Conservation (phyloP, 1,140 invertebrate species). For the Trichogramma pretiosum region DNA sequence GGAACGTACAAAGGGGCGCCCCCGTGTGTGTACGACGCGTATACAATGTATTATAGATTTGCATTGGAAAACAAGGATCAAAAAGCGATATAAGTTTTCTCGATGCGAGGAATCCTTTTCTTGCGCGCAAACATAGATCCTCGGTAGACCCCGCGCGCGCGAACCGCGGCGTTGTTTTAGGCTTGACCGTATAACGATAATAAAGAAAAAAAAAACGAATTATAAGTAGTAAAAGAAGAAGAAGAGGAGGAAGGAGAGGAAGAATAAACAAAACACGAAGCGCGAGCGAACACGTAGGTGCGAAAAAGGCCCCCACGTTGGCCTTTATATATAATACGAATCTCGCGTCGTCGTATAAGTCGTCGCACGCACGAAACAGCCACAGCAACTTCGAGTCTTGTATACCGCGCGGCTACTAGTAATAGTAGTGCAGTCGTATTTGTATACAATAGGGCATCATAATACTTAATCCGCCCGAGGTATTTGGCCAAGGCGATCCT, state of each 20-base stretch:
- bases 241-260: neutral
- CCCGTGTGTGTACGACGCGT: neutral
- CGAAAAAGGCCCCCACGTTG: neutral
- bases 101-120: too few species aligned
- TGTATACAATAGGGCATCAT: conserved; percentile 44
- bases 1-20: neutral
- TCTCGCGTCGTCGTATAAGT: too few species aligned
- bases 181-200: neutral
- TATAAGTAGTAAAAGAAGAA: neutral
- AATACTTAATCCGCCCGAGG: conserved; percentile 38
- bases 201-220: neutral
- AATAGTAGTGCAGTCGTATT: conserved; percentile 31
- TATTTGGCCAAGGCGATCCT: conserved; percentile 26
- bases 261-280: conserved; percentile 12
- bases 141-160: conserved; percentile 10
- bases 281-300: neutral
- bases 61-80: conserved; percentile 14
- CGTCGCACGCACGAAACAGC: too few species aligned
- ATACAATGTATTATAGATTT: too few species aligned
- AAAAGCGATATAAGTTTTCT: too few species aligned
- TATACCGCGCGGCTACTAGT: neutral
- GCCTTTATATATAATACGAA: too few species aligned
- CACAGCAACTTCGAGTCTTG: too few species aligned
- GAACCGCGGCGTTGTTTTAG: too few species aligned
- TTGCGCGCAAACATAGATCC: too few species aligned